These are phyloP conservation scores for Struthidea cinerea DNA, from an alignment of 2,113 vertebrate species.

Conservation along the genomic window DNA sequence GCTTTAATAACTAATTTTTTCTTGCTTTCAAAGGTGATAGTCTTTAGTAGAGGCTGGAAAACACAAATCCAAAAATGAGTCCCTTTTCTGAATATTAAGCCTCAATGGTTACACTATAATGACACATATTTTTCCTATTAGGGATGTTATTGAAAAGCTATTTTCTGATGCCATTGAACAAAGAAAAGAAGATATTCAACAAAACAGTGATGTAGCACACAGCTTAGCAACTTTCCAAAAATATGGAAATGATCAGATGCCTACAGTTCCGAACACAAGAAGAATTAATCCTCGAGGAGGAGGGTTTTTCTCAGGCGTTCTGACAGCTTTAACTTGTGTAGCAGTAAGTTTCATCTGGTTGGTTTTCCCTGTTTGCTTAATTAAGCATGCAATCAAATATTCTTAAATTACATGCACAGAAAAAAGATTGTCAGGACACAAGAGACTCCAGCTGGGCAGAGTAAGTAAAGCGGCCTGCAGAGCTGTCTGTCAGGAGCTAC, in stretches of 20 bases:
- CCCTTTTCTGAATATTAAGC: neutral
- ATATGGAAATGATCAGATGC: slow-evolving; percentile 77
- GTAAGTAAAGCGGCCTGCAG: neutral
- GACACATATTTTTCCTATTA: slow-evolving; percentile 52
- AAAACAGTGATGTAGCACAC: slow-evolving; percentile 72
- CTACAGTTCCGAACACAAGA: slow-evolving; percentile 42
- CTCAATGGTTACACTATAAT: neutral
- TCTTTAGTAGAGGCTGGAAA: neutral
- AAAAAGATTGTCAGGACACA: neutral
- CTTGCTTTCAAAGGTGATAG: neutral
- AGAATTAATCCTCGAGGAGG: slow-evolving; percentile 74
- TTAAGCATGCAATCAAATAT: neutral
- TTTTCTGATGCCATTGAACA: slow-evolving; percentile 79
- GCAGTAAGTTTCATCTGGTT: slow-evolving; percentile 77
- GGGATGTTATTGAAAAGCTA: slow-evolving; percentile 88
- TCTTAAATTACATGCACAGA: neutral
- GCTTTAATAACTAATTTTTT: neutral
- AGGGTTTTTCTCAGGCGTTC: slow-evolving; percentile 89
- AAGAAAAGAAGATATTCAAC: slow-evolving; percentile 81
- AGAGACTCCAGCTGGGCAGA: neutral
- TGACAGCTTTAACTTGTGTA: slow-evolving; percentile 85
- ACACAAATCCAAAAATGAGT: neutral
- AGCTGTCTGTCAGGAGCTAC: neutral
- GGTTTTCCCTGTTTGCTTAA: neutral
- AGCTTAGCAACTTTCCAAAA: slow-evolving; percentile 87